phyloP scores from a whole-genome alignment of 2,888 invertebrate genomes.

The Helicoverpa assulta region DNA sequence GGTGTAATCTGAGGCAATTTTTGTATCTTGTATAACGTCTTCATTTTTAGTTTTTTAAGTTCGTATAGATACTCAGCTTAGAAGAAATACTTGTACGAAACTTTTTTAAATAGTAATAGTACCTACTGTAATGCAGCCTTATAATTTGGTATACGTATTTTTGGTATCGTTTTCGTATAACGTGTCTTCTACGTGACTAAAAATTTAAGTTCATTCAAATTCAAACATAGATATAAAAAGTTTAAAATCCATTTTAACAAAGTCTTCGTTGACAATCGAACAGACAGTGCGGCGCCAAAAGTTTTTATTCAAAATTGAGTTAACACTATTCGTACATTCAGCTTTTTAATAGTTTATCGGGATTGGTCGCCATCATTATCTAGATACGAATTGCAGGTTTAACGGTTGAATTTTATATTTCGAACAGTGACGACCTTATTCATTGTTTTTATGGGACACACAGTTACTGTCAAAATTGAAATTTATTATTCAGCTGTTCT shows the following conservation, averaged over 20 bases:
- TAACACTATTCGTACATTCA: constrained; percentile 13
- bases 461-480: constrained; percentile 33
- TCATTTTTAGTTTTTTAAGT: not conserved
- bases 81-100: no score
- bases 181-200: not conserved
- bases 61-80: no score
- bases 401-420: constrained; percentile 24
- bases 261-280: not conserved
- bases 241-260: not conserved
- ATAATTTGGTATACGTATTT: not conserved
- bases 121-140: not conserved
- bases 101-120: no score
- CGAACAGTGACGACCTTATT: constrained; percentile 25
- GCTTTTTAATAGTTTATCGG: constrained; percentile 9
- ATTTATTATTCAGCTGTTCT: constrained; percentile 41
- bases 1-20: not conserved
- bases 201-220: constrained; percentile 15
- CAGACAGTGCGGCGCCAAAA: constrained; percentile 14
- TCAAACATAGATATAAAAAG: not conserved
- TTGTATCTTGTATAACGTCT: not conserved
- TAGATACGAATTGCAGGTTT: constrained; percentile 7
- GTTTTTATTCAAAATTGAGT: constrained; percentile 17
- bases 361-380: constrained; percentile 14
- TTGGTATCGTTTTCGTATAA: not conserved
- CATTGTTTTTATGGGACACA: constrained; percentile 24